Percentiles rank a stretch among this genome's conserved stretches.
These are phyloP conservation scores for Prosopocoilus inquinatus DNA, from an alignment of 2,888 invertebrate species.

Conservation along the genomic window DNA sequence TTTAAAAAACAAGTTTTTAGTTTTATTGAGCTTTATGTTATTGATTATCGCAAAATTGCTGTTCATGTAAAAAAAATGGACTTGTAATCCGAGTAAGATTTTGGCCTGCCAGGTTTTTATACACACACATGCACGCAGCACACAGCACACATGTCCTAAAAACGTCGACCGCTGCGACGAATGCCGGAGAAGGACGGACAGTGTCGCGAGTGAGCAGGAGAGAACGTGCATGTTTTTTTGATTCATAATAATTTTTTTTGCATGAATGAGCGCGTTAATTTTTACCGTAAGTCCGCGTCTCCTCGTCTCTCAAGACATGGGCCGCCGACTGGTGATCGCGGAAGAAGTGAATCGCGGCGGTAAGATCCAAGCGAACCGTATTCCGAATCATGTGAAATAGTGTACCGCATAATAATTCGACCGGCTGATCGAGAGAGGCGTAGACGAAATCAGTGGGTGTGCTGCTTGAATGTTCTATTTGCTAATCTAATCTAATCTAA, in stretches of 20 bases:
- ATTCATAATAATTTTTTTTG: slow-evolving; percentile 1
- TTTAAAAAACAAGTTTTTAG: too few species aligned
- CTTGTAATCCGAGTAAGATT: too few species aligned
- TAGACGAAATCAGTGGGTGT: slow-evolving; percentile 1
- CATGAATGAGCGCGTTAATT: neutral
- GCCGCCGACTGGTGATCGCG: too few species aligned
- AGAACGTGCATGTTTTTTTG: slow-evolving; percentile 1
- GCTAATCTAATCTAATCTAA: slow-evolving; percentile 2
- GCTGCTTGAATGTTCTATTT: neutral
- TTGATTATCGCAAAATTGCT: too few species aligned
- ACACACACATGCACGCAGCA: too few species aligned
- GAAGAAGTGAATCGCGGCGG: too few species aligned
- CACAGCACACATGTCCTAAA: neutral
- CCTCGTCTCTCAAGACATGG: neutral
- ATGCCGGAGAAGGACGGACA: neutral
- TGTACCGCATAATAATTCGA: neutral
- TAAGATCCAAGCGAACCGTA: neutral
- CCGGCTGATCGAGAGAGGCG: slow-evolving; percentile 1
- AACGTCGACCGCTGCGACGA: neutral
- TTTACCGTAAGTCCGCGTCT: neutral
- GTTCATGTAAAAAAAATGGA: too few species aligned
- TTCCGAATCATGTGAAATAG: neutral
- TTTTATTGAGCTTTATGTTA: too few species aligned
- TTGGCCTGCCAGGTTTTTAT: too few species aligned
- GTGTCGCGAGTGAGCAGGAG: neutral